Conservation (phyloP, 2,888 invertebrate species). For the Vanessa cardui region DNA sequence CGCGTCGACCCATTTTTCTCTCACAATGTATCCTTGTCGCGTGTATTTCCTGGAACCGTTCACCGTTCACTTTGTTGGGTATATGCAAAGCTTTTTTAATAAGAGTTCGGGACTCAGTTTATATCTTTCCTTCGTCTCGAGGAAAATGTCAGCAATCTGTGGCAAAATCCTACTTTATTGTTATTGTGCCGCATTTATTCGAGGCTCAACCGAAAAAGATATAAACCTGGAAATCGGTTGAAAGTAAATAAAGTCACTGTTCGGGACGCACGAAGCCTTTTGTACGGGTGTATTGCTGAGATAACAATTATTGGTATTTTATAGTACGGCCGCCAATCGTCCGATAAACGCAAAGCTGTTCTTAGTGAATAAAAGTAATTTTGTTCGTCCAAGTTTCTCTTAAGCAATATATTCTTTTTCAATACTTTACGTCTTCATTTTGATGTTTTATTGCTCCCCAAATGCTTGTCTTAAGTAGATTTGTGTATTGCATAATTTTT, state of each 20-base stretch:
- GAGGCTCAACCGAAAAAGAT: slow-evolving; percentile 64
- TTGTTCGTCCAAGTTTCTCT: slow-evolving; percentile 28
- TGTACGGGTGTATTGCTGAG: slow-evolving; percentile 59
- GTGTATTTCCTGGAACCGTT: slow-evolving; percentile 49
- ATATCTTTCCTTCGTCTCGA: slow-evolving; percentile 65
- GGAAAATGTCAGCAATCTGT: slow-evolving; percentile 77
- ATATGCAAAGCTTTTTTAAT: slow-evolving; percentile 75
- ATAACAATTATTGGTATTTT: slow-evolving; percentile 73
- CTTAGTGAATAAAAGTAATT: slow-evolving; percentile 38
- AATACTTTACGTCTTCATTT: not conserved
- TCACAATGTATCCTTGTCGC: slow-evolving; percentile 39
- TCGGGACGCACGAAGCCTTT: slow-evolving; percentile 51
- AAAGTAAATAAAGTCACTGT: slow-evolving; percentile 69
- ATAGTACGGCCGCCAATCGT: slow-evolving; percentile 53
- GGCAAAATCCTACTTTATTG: slow-evolving; percentile 76
- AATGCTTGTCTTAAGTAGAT: too few relatives aligned
- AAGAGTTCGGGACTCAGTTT: slow-evolving; percentile 65
- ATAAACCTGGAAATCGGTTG: slow-evolving; percentile 73
- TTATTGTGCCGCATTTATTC: slow-evolving; percentile 77
- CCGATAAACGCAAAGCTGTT: slow-evolving; percentile 46
- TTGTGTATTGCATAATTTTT: too few relatives aligned
- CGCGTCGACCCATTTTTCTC: slow-evolving; percentile 42
- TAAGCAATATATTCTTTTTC: slow-evolving; percentile 10
- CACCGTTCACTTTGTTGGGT: slow-evolving; percentile 54
- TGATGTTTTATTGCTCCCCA: too few relatives aligned